Percentiles rank a stretch among this genome's conserved stretches.
These are phyloP conservation scores for Diachasmimorpha longicaudata DNA, from an alignment of 1,140 invertebrate genomes.

Conservation along the genomic window DNA sequence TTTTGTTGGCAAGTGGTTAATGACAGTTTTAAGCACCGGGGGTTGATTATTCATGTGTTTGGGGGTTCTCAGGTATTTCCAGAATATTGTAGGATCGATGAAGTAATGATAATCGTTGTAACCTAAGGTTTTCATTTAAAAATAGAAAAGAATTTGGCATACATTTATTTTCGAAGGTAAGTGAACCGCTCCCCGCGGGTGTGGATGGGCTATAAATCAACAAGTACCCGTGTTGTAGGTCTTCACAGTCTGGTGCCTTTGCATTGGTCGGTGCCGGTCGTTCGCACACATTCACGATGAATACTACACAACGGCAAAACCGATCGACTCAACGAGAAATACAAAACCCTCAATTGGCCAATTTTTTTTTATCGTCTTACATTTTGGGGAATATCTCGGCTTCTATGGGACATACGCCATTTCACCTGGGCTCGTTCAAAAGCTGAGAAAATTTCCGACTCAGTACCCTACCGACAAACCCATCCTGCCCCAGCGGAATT, in stretches of 20 bases:
- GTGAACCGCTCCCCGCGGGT: constrained; percentile 23
- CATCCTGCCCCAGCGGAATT: too few relatives aligned
- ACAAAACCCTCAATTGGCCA: background rate
- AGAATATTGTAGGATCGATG: too few relatives aligned
- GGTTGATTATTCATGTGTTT: too few relatives aligned
- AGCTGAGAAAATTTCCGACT: too few relatives aligned
- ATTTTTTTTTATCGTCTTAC: too few relatives aligned
- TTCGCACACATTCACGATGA: background rate
- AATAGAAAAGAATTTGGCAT: background rate
- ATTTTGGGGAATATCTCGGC: background rate
- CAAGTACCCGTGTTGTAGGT: constrained; percentile 32
- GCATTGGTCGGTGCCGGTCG: constrained; percentile 18
- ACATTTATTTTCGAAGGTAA: constrained; percentile 21
- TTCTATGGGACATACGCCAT: too few relatives aligned
- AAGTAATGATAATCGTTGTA: background rate
- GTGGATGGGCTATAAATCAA: constrained; percentile 40
- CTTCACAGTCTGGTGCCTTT: constrained; percentile 26
- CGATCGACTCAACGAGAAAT: background rate
- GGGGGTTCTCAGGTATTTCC: too few relatives aligned
- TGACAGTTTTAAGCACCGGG: too few relatives aligned
- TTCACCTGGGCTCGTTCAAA: too few relatives aligned
- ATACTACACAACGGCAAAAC: background rate
- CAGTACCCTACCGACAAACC: too few relatives aligned
- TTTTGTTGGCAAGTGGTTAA: too few relatives aligned
- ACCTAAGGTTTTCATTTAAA: background rate